These are phyloP conservation scores for Halichoeres trimaculatus DNA, from an alignment of 2,113 vertebrate genomes.

Conservation along the genomic window DNA sequence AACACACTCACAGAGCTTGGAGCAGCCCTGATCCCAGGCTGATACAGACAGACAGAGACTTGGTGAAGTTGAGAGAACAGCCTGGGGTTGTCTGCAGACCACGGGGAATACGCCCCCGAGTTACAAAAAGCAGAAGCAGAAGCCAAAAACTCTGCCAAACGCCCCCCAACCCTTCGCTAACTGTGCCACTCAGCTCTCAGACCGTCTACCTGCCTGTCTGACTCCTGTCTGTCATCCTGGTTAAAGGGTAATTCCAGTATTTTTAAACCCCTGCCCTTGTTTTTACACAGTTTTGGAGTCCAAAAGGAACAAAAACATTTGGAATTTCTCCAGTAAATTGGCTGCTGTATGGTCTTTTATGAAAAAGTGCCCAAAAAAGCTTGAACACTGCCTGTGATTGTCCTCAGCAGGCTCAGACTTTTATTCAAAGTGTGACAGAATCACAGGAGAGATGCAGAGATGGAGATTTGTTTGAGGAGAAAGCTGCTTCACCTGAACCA, in stretches of 20 bases:
- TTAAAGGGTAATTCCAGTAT: background rate
- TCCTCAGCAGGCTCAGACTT: too few relatives aligned
- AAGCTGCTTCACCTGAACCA: too few relatives aligned
- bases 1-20: conserved; percentile 40
- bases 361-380: too few relatives aligned
- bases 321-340: too few relatives aligned
- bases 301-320: too few relatives aligned
- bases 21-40: conserved; percentile 75
- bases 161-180: background rate
- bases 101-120: conserved; percentile 77
- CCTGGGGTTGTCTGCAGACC: conserved; percentile 78
- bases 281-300: background rate
- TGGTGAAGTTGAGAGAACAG: conserved; percentile 79
- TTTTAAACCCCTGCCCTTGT: background rate
- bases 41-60: conserved; percentile 75
- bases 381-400: too few relatives aligned
- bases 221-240: conserved; percentile 54
- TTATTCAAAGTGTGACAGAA: too few relatives aligned
- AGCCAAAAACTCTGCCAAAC: conserved; percentile 53
- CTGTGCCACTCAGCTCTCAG: conserved; percentile 39
- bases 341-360: too few relatives aligned
- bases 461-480: too few relatives aligned
- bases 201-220: conserved; percentile 42
- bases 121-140: conserved; percentile 56
- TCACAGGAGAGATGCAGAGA: too few relatives aligned